Evolutionary conservation across 2,888 invertebrate genomes (phyloP).

Genomic region (Epinotia bilunana): DNA sequence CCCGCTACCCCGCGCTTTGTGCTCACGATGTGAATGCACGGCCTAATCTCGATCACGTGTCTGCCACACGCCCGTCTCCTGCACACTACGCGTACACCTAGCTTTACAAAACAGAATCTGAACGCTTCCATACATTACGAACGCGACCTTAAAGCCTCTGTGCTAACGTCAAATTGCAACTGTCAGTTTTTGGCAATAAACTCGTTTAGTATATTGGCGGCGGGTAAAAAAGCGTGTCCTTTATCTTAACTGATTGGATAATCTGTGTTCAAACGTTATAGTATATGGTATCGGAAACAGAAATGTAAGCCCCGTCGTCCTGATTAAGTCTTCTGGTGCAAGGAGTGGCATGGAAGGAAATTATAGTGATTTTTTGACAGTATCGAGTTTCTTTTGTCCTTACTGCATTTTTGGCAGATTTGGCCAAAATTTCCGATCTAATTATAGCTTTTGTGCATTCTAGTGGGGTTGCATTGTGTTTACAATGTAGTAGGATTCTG

Average conservation of each 20-base stretch:
- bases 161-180: constrained; percentile 59
- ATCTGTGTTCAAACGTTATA: constrained; percentile 83
- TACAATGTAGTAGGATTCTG: constrained; percentile 58
- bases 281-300: constrained; percentile 83
- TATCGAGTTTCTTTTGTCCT: constrained; percentile 73
- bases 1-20: constrained; percentile 73
- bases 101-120: constrained; percentile 59
- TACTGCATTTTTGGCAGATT: constrained; percentile 73
- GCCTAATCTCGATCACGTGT: constrained; percentile 81
- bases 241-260: constrained; percentile 85
- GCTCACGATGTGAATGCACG: constrained; percentile 77
- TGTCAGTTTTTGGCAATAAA: constrained; percentile 62
- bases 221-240: constrained; percentile 79
- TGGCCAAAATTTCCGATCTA: constrained; percentile 74
- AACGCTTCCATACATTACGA: constrained; percentile 48
- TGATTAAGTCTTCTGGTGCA: constrained; percentile 78
- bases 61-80: constrained; percentile 74
- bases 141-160: constrained; percentile 55
- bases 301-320: constrained; percentile 76
- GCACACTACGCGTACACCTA: constrained; percentile 72
- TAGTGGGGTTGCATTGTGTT: constrained; percentile 56
- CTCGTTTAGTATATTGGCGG: constrained; percentile 53
- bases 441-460: constrained; percentile 75
- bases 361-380: constrained; percentile 81
- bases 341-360: constrained; percentile 74